These are phyloP conservation scores for Mola mola DNA, from an alignment of 2,113 vertebrate genomes.

Conservation along the genomic window DNA sequence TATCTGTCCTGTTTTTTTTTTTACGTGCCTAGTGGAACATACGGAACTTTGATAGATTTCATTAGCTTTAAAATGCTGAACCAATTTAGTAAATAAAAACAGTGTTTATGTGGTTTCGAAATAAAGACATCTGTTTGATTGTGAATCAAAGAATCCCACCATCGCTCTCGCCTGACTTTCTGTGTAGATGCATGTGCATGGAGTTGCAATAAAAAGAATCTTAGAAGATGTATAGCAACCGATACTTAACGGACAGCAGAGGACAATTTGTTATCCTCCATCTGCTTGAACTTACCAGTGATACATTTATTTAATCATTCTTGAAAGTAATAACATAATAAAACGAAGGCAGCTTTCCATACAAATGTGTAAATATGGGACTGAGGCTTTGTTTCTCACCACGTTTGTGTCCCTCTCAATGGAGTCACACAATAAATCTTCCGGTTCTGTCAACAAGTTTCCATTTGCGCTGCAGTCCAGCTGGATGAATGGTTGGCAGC, in stretches of 20 bases:
- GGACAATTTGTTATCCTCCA: constrained; percentile 31
- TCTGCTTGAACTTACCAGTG: constrained; percentile 29
- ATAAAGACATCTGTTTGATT: constrained; percentile 62
- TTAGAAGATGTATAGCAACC: too few species aligned
- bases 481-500: constrained; percentile 90
- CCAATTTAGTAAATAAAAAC: too few species aligned
- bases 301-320: background rate
- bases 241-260: too few species aligned
- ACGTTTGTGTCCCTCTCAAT: constrained; percentile 94
- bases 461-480: constrained; percentile 88
- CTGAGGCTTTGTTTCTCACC: constrained; percentile 79
- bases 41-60: too few species aligned
- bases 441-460: constrained; percentile 45
- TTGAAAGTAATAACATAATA: background rate
- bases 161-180: constrained; percentile 24
- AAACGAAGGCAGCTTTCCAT: background rate
- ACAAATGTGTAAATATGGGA: background rate
- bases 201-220: too few species aligned
- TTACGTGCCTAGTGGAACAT: too few species aligned
- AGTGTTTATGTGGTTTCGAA: constrained; percentile 2
- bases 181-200: background rate
- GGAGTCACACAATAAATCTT: constrained; percentile 76
- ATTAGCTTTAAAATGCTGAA: too few species aligned
- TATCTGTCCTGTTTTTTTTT: too few species aligned
- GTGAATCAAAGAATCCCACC: too few species aligned